These are phyloP conservation scores for Caenorhabditis japonica DNA, from an alignment of 2,888 invertebrate genomes.

Conservation along the genomic window DNA sequence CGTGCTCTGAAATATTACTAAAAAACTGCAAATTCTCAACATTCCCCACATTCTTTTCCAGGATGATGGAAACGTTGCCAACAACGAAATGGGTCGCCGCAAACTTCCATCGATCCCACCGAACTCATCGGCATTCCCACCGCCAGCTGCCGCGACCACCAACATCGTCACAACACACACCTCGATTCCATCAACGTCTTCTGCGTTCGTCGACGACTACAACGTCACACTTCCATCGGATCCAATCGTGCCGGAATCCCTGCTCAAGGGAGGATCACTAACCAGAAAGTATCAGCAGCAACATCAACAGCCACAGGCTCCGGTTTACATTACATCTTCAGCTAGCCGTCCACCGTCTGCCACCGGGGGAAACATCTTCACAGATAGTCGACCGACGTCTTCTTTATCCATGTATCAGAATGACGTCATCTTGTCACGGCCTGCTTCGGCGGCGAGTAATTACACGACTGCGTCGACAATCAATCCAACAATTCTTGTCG, in stretches of 20 bases:
- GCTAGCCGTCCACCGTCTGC: constrained; percentile 35
- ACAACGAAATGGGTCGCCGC: constrained; percentile 73
- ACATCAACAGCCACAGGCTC: constrained; percentile 39
- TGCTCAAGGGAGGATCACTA: constrained; percentile 70
- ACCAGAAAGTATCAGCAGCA: constrained; percentile 78
- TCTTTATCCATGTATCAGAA: constrained; percentile 52
- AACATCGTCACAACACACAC: constrained; percentile 43
- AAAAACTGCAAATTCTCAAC: constrained; percentile 1
- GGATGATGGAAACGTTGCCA: constrained; percentile 64
- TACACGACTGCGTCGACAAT: constrained; percentile 42
- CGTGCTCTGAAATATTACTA: neutral
- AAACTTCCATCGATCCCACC: constrained; percentile 73
- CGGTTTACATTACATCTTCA: constrained; percentile 65
- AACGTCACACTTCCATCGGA: constrained; percentile 53
- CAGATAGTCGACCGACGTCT: constrained; percentile 53
- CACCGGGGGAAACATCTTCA: constrained; percentile 32
- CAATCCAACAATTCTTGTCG: constrained; percentile 71
- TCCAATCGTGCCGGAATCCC: constrained; percentile 47
- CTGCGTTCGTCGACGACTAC: constrained; percentile 41
- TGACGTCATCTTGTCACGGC: constrained; percentile 49
- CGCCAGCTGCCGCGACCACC: constrained; percentile 40
- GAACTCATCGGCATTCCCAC: constrained; percentile 53
- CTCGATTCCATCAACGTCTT: constrained; percentile 31
- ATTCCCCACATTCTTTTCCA: constrained; percentile 40
- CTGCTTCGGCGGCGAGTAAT: constrained; percentile 46